phyloP scores from a whole-genome alignment of 2,113 vertebrate species.

The Marmota flaviventris region DNA sequence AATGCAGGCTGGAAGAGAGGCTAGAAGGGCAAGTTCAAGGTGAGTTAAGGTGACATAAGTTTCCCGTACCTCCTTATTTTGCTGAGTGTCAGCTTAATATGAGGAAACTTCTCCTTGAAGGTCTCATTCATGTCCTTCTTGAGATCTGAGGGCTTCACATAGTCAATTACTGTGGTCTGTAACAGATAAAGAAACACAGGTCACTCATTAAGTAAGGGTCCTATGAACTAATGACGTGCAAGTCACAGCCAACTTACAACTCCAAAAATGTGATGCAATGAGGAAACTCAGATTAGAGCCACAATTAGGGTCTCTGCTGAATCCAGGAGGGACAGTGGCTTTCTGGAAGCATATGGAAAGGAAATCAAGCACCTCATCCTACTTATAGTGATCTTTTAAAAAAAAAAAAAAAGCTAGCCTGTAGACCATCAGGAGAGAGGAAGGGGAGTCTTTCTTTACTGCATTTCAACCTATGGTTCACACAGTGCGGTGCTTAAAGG shows the following conservation, averaged over 20 bases:
- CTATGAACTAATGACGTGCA: accelerated
- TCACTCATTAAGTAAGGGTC: background rate
- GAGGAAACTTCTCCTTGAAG: slow-evolving; percentile 99
- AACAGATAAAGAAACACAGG: slow-evolving; percentile 75
- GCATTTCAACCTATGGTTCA: background rate
- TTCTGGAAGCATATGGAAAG: background rate
- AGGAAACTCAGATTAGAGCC: background rate
- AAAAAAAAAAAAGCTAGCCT: background rate
- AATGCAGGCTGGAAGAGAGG: background rate
- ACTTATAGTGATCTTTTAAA: background rate
- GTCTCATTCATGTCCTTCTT: slow-evolving; percentile 99
- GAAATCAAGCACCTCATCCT: background rate
- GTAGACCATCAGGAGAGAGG: background rate
- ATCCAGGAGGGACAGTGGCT: background rate
- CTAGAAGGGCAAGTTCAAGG: background rate
- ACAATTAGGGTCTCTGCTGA: background rate
- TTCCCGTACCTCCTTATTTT: slow-evolving; percentile 95
- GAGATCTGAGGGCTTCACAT: slow-evolving; percentile 98
- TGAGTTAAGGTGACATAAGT: accelerated
- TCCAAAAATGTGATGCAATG: accelerated
- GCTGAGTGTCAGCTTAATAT: slow-evolving; percentile 98
- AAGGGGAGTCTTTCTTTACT: too few species aligned
- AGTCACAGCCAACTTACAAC: background rate
- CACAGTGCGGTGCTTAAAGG: background rate
- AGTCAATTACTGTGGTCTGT: slow-evolving; percentile 98